Percentiles rank a stretch among this genome's conserved stretches.
Conservation (phyloP, 2,888 invertebrate genomes). For the Brenthis ino region DNA sequence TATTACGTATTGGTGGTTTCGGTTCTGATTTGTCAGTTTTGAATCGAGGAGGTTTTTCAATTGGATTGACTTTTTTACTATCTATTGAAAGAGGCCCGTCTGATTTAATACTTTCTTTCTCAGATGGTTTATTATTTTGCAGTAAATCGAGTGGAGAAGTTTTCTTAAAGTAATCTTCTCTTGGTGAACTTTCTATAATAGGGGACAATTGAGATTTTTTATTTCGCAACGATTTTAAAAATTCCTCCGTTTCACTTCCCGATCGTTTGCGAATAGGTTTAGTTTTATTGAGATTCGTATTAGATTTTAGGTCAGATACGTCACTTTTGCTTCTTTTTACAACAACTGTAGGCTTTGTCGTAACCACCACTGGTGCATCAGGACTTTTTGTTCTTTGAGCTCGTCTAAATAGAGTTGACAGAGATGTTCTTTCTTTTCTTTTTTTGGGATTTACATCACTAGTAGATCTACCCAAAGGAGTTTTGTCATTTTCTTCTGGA, state of each 20-base stretch:
- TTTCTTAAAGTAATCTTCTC: constrained; percentile 86
- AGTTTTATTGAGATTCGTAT: constrained; percentile 67
- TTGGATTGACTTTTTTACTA: constrained; percentile 72
- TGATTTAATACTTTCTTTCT: constrained; percentile 57
- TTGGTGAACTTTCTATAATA: constrained; percentile 89
- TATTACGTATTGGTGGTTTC: constrained; percentile 65
- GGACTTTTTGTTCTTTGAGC: constrained; percentile 79
- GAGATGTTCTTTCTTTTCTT: constrained; percentile 82
- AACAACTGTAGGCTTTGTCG: constrained; percentile 64
- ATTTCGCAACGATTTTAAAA: constrained; percentile 76
- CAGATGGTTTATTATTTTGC: constrained; percentile 62
- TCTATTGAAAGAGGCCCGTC: constrained; percentile 54
- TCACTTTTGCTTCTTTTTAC: constrained; percentile 85
- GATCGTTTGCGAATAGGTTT: constrained; percentile 82
- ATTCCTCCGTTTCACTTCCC: constrained; percentile 84
- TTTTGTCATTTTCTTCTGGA: constrained; percentile 56
- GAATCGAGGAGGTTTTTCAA: constrained; percentile 72
- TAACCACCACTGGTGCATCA: constrained; percentile 75
- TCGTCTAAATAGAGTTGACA: constrained; percentile 86
- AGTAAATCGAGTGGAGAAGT: constrained; percentile 68
- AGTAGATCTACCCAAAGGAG: constrained; percentile 78
- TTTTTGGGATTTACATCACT: constrained; percentile 80
- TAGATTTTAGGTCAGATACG: constrained; percentile 84
- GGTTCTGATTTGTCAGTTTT: constrained; percentile 71
- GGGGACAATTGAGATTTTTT: constrained; percentile 89